A percentile compares a stretch with the other conserved stretches of the same genome.
These are phyloP conservation scores for Mustela nigripes DNA, from an alignment of 2,113 vertebrate genomes.

Conservation along the genomic window DNA sequence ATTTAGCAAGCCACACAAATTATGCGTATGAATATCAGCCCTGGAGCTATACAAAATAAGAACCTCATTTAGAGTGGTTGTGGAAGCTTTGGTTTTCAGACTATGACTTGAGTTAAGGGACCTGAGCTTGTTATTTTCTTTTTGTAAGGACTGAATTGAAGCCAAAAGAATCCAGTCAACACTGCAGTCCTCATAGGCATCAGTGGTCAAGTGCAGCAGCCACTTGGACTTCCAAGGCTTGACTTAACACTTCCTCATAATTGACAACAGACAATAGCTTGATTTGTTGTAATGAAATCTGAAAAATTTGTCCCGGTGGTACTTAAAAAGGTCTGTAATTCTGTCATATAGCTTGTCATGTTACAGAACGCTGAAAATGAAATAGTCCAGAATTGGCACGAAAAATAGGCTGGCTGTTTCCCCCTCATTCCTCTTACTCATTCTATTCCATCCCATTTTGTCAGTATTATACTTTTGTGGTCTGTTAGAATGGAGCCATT, in stretches of 20 bases:
- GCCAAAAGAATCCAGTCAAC: not conserved
- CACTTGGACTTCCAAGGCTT: not conserved
- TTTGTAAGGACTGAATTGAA: conserved; percentile 29
- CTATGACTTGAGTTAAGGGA: not conserved
- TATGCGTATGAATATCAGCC: not conserved
- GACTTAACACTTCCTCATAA: not conserved
- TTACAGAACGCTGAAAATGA: not conserved
- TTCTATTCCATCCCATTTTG: not conserved
- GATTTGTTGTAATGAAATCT: not conserved
- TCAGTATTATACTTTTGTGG: not conserved
- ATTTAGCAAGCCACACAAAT: conserved; percentile 1
- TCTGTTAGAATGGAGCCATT: not conserved
- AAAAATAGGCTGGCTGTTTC: not conserved
- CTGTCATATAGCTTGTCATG: not conserved
- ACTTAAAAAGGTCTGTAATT: not conserved
- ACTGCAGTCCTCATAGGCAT: not conserved
- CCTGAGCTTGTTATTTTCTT: not conserved
- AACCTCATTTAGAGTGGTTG: not conserved
- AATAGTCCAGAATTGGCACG: not conserved
- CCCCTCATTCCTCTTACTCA: not conserved
- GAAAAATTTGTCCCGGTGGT: not conserved
- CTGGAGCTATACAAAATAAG: not conserved
- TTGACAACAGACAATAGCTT: not conserved
- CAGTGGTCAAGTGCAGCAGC: not conserved
- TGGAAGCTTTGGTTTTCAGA: conserved; percentile 9